Evolutionary conservation across 2,113 vertebrate genomes (phyloP).

Genomic region (Seriola quinqueradiata): DNA sequence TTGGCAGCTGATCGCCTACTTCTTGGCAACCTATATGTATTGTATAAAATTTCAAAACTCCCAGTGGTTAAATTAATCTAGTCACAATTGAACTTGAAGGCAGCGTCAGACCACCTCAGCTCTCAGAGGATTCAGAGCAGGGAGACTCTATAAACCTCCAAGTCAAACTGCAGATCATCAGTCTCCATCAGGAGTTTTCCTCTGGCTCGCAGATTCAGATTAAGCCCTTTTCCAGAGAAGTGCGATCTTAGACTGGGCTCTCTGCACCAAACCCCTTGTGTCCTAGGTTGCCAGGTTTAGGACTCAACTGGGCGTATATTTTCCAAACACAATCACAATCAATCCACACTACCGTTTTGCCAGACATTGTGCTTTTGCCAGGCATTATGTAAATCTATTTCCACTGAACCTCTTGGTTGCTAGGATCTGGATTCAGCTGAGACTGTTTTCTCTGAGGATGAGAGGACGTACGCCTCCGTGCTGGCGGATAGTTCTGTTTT

Average conservation of each 20-base stretch:
- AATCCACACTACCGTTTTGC: constrained; percentile 23
- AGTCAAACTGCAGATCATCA: neutral
- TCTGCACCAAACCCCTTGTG: constrained; percentile 3
- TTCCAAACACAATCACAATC: constrained; percentile 51
- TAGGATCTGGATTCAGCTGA: constrained; percentile 11
- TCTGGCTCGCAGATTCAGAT: constrained; percentile 8
- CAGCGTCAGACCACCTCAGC: neutral
- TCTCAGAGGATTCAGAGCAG: neutral
- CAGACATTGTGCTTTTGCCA: constrained; percentile 57
- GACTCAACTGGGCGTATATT: constrained; percentile 13
- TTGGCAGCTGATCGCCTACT: neutral
- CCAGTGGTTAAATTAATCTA: neutral
- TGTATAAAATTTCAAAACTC: neutral
- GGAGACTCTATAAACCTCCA: neutral
- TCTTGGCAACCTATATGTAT: neutral
- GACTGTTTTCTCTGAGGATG: constrained; percentile 17
- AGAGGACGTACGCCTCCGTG: neutral
- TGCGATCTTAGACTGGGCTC: neutral
- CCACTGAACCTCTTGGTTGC: constrained; percentile 23
- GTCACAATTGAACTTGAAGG: neutral
- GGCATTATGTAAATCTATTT: constrained; percentile 53
- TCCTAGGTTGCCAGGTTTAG: constrained; percentile 44
- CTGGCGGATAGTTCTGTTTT: constrained; percentile 25
- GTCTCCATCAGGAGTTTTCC: constrained; percentile 17
- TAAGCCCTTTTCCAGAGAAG: constrained; percentile 37